Base-by-base conservation (phyloP, 2,888 invertebrate genomes). In the Torymus aiolomorphi region DNA sequence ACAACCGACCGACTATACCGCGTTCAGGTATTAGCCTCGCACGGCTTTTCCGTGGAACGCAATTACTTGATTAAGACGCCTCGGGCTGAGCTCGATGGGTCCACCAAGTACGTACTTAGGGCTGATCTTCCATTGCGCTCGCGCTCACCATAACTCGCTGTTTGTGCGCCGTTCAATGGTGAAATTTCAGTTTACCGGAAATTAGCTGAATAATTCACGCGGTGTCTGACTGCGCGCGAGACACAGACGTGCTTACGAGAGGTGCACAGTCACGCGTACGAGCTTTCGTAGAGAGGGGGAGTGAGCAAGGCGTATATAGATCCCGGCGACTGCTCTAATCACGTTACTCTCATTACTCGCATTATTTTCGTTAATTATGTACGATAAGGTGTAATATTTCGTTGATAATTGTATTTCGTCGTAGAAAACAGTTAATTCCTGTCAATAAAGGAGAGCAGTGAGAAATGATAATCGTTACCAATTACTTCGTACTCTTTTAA, bases 51-150 rank as follows among this genome's bases (percentile, higher is more conserved):
- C 77, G 14, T 63, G 56, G 61, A 88, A 88, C 86, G 87, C 90
- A 90, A 90, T 90, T 90, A 90, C 89, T 85, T 87, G 87, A 89
- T 88, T 89, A 88, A 87, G 88, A 87, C 87, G 88, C 89, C 88
- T 87, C 86, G 83, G 88, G 89, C 87, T 84, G 82, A 10, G 49
- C 66, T 31, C 65, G 61, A 80, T 69, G 75, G 75, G 66, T 56
- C 69, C 85, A 84, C 87, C 88, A 88, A 89, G 89, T 88, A 88
- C 88, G 87, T 88, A 88, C 89, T 89, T 88, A 89, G 88, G 86
- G 85, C 89, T 88, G 88, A 88, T 88, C 84, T 84, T 82, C 56
- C 85, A 86, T 84, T 86, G 85, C 84, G 84, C 62, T 42, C 83
- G 86, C 86, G 83, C 84, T 86, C 85, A 84, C 84, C 83, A 83